Percentiles rank a stretch among this genome's conserved stretches.
Evolutionary conservation across 2,797 vertebrate genomes (phyloP).

Genomic region (Ambastaia sidthimunki): DNA sequence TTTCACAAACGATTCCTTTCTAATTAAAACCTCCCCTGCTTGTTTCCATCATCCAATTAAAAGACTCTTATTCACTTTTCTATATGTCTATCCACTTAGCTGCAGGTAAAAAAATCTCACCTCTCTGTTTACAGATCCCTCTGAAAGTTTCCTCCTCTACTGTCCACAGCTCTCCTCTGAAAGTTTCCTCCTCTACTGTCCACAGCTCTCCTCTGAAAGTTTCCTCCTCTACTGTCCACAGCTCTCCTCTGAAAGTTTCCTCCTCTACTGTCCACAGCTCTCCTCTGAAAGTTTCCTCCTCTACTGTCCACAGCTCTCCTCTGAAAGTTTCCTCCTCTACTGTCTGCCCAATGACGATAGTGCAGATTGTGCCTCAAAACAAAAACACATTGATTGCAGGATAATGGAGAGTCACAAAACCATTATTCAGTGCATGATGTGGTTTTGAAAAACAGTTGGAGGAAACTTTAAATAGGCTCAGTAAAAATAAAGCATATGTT

Average conservation of each 20-base stretch:
- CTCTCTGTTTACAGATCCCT: constrained; percentile 16
- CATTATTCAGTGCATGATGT: constrained; percentile 48
- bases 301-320: too few relatives aligned
- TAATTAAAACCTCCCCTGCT: constrained; percentile 60
- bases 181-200: too few relatives aligned
- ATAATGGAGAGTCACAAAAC: constrained; percentile 48
- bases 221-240: too few relatives aligned
- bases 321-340: too few relatives aligned
- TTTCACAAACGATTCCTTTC: constrained; percentile 53
- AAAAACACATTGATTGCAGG: constrained; percentile 55
- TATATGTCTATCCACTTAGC: constrained; percentile 53
- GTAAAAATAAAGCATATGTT: constrained; percentile 45
- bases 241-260: too few relatives aligned
- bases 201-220: too few relatives aligned
- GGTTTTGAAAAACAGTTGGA: constrained; percentile 45
- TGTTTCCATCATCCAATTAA: constrained; percentile 61
- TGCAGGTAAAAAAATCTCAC: constrained; percentile 35
- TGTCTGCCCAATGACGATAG: constrained; percentile 55
- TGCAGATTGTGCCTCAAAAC: constrained; percentile 52
- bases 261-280: too few relatives aligned
- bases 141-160: constrained; percentile 32
- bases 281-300: too few relatives aligned
- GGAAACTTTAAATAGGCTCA: constrained; percentile 37
- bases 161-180: constrained; percentile 35
- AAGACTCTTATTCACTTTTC: constrained; percentile 53